phyloP scores from a whole-genome alignment of 2,888 invertebrate genomes.

The Phaedon cochleariae region DNA sequence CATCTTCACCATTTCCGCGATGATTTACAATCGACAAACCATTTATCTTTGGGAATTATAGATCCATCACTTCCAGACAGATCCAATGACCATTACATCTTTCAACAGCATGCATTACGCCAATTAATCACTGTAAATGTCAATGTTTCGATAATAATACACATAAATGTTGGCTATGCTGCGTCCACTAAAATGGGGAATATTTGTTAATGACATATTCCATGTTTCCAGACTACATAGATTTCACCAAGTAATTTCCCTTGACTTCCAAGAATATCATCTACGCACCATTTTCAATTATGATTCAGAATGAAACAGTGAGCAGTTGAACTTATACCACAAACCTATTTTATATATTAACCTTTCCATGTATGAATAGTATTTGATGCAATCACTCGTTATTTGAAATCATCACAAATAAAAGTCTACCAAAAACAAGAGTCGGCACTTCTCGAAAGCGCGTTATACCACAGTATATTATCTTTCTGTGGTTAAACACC shows the following conservation, averaged over 20 bases:
- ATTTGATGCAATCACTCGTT: no score
- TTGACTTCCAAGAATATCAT: neutral
- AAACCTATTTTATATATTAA: no score
- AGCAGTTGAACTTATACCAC: no score
- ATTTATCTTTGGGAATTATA: constrained; percentile 29
- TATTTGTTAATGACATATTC: constrained; percentile 57
- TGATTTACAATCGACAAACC: constrained; percentile 16
- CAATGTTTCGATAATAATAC: constrained; percentile 47
- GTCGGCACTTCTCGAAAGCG: no score
- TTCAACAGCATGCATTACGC: constrained; percentile 31
- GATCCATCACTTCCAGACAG: constrained; percentile 35
- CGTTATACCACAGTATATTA: no score
- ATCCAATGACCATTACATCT: constrained; percentile 26
- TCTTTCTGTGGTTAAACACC: no score
- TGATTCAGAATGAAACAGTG: no score
- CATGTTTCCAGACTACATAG: constrained; percentile 10
- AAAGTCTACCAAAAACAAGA: no score
- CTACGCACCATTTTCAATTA: neutral
- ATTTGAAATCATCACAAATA: no score
- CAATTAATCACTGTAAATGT: constrained; percentile 52
- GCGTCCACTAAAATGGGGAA: constrained; percentile 43
- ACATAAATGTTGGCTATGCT: constrained; percentile 47
- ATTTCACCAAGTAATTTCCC: neutral
- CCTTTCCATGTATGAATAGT: no score
- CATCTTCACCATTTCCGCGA: constrained; percentile 10